A percentile compares a stretch with the other conserved stretches of the same genome.
These are phyloP conservation scores for Cladorhizidae sp. DNA, from an alignment of 37 sponge, comb jelly and placozoan species.

Conservation along the genomic window DNA sequence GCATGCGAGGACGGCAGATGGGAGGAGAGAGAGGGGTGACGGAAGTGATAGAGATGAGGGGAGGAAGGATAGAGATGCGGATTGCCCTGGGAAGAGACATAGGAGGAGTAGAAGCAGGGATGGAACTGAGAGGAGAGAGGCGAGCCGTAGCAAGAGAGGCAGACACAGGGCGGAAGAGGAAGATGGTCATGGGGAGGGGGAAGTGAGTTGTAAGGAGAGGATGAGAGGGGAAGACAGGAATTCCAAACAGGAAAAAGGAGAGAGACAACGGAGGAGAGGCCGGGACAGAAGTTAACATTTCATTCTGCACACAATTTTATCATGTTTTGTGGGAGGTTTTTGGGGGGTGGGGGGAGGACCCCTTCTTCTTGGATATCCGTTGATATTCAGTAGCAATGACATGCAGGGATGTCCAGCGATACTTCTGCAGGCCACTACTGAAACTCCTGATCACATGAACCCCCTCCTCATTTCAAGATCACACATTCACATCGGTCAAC, in stretches of 20 bases:
- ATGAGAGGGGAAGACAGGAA: not conserved
- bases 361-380: no score
- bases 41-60: conserved; percentile 6
- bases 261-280: not conserved
- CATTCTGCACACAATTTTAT: no score
- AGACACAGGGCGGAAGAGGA: not conserved
- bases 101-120: not conserved
- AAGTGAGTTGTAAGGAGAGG: not conserved
- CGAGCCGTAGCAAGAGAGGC: not conserved
- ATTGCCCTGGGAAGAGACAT: not conserved
- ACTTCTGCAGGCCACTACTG: no score
- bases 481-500: no score
- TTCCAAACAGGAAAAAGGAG: not conserved
- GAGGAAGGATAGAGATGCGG: not conserved
- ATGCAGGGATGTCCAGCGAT: no score
- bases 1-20: no score
- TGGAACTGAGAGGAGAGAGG: conserved; percentile 1
- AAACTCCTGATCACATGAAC: no score
- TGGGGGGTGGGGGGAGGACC: no score
- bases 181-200: not conserved
- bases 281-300: not conserved
- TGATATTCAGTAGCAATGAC: no score
- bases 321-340: no score
- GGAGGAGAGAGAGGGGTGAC: no score
- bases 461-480: no score